Percentiles rank a stretch among this genome's conserved stretches.
Conservation (phyloP, 2,113 vertebrate species). For the Desmodus rotundus region DNA sequence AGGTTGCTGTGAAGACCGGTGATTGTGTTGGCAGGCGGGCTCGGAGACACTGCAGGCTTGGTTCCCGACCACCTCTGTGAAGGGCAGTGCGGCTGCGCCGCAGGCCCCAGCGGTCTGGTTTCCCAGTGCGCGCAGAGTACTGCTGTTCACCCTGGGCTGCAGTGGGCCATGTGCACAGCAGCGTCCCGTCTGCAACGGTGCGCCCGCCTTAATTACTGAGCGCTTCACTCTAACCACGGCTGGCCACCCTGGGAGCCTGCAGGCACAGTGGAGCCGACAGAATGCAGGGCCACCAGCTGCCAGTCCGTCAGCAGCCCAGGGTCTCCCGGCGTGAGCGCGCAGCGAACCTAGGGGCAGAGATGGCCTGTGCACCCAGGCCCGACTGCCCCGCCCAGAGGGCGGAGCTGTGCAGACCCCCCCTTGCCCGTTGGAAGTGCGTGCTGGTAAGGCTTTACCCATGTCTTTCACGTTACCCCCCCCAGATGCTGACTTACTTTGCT, state of each 20-base stretch:
- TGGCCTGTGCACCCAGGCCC: too few relatives aligned
- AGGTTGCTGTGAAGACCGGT: accelerated
- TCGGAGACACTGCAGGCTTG: accelerated
- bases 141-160: not conserved
- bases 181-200: accelerated
- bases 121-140: accelerated
- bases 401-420: accelerated
- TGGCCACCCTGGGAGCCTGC: accelerated
- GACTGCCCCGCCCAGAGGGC: too few relatives aligned
- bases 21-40: accelerated
- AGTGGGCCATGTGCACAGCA: not conserved
- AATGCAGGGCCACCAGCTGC: not conserved
- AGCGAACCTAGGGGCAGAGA: too few relatives aligned
- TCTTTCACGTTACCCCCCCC: conserved; percentile 58
- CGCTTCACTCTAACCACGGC: accelerated
- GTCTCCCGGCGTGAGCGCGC: accelerated
- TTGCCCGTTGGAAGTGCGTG: not conserved
- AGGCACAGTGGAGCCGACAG: accelerated
- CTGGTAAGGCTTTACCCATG: not conserved
- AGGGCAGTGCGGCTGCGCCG: accelerated
- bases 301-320: accelerated
- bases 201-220: accelerated
- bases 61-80: not conserved
- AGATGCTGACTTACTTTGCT: conserved; percentile 98
- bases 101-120: accelerated